phyloP scores from a whole-genome alignment of 2,888 invertebrate genomes.

The Ariolimax columbianus region DNA sequence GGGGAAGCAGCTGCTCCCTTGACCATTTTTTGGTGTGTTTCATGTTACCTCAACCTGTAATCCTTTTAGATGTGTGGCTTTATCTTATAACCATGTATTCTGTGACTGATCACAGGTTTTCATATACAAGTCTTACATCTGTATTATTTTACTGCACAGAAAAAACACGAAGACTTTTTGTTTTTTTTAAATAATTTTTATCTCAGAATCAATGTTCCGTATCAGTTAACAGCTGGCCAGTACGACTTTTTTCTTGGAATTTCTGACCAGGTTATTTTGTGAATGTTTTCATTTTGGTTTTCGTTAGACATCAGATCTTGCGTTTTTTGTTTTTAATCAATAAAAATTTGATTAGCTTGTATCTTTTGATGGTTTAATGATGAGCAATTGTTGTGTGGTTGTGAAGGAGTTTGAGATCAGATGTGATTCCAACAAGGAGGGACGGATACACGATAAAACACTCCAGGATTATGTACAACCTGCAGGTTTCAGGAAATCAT shows the following conservation, averaged over 20 bases:
- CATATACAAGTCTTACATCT: no score
- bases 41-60: not conserved
- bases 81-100: not conserved
- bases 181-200: no score
- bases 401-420: no score
- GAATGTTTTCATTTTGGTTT: not conserved
- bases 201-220: no score
- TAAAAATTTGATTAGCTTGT: constrained; percentile 9
- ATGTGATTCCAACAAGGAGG: no score
- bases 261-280: not conserved
- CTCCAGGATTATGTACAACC: no score
- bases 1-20: not conserved
- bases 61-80: constrained; percentile 14
- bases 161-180: no score
- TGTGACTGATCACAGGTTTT: not conserved
- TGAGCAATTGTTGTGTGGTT: no score
- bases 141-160: no score
- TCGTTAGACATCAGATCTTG: not conserved
- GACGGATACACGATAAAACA: no score
- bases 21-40: not conserved
- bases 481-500: no score
- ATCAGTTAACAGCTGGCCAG: no score
- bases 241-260: not conserved
- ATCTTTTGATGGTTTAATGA: not conserved
- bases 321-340: not conserved